These are phyloP conservation scores for Catharus bicknelli DNA, from an alignment of 2,113 vertebrate genomes.

Conservation along the genomic window DNA sequence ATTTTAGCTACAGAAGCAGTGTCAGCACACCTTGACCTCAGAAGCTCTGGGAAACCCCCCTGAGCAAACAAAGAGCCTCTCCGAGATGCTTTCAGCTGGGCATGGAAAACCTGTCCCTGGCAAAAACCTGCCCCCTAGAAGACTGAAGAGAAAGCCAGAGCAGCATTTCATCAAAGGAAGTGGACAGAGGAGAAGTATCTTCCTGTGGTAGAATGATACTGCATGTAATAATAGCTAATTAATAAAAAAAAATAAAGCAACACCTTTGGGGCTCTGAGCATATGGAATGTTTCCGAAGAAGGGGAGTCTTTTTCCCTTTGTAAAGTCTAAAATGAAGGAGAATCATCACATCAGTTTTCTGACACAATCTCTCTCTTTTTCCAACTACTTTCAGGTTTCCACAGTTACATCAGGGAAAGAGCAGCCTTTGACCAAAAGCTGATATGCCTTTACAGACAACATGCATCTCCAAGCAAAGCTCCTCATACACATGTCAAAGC, in stretches of 20 bases:
- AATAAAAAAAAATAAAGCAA: slow-evolving; percentile 78
- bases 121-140: not conserved
- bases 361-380: slow-evolving; percentile 56
- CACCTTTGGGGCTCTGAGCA: slow-evolving; percentile 99
- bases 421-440: slow-evolving; percentile 66
- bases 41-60: not conserved
- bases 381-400: slow-evolving; percentile 28
- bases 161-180: slow-evolving; percentile 15
- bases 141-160: slow-evolving; percentile 39
- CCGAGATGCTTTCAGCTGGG: not conserved
- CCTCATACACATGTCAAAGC: slow-evolving; percentile 59
- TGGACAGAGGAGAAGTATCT: slow-evolving; percentile 40
- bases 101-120: not conserved
- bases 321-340: slow-evolving; percentile 99
- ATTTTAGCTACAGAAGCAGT: not conserved
- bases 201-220: slow-evolving; percentile 31
- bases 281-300: slow-evolving; percentile 99
- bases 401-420: slow-evolving; percentile 49
- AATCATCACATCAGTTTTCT: slow-evolving; percentile 89
- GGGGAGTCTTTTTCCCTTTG: slow-evolving; percentile 99
- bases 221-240: slow-evolving; percentile 43
- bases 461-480: slow-evolving; percentile 84
- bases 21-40: not conserved
- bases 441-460: slow-evolving; percentile 68
- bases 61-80: not conserved